Evolutionary conservation across 2,888 invertebrate genomes (phyloP).

Genomic region (Temnothorax rugatulus): DNA sequence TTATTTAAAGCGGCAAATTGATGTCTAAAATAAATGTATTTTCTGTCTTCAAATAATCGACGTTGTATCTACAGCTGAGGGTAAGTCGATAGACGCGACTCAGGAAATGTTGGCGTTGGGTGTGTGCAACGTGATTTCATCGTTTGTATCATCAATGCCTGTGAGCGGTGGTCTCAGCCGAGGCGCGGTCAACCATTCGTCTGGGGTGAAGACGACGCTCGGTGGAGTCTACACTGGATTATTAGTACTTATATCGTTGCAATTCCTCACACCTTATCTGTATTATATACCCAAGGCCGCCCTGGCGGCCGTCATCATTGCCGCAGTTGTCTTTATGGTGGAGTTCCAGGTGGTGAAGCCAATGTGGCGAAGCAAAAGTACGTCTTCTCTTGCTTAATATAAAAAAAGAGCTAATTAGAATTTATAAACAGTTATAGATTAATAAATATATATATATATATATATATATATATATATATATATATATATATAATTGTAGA

Average conservation of each 20-base stretch:
- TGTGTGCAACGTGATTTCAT: slow-evolving; percentile 89
- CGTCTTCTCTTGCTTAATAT: slow-evolving; percentile 76
- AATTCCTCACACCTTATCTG: slow-evolving; percentile 90
- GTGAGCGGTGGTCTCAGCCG: slow-evolving; percentile 89
- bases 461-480: neutral
- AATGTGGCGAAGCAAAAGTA: slow-evolving; percentile 90
- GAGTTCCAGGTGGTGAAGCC: slow-evolving; percentile 89
- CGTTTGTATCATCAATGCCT: slow-evolving; percentile 91
- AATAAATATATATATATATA: neutral
- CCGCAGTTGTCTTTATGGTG: slow-evolving; percentile 91
- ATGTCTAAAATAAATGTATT: neutral
- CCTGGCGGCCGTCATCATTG: slow-evolving; percentile 91
- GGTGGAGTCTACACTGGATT: slow-evolving; percentile 90
- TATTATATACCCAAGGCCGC: slow-evolving; percentile 89
- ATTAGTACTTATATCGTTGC: slow-evolving; percentile 87
- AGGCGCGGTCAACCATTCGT: slow-evolving; percentile 91
- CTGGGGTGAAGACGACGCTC: slow-evolving; percentile 90
- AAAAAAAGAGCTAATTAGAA: neutral
- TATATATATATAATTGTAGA: neutral
- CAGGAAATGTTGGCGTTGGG: slow-evolving; percentile 91
- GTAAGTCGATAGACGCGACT: slow-evolving; percentile 89
- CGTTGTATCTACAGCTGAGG: slow-evolving; percentile 86
- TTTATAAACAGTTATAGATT: neutral
- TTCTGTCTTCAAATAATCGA: neutral
- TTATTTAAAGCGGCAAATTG: neutral